These are phyloP conservation scores for Stenchaetothrips biformis DNA, from an alignment of 2,888 invertebrate species.

Conservation along the genomic window DNA sequence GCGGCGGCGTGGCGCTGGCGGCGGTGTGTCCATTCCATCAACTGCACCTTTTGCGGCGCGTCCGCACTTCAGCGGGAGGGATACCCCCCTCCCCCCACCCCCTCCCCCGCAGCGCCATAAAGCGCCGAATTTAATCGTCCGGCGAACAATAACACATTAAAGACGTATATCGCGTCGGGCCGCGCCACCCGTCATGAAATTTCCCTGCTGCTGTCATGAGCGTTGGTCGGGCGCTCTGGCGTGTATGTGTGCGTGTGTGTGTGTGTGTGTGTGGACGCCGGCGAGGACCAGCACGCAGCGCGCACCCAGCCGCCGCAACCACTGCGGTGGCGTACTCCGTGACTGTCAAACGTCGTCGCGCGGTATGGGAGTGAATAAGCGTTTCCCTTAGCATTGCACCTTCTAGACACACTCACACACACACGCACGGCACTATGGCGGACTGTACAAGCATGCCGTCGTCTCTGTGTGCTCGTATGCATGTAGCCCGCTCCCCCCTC, in stretches of 20 bases:
- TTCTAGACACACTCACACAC: too few relatives aligned
- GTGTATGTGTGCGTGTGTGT: too few relatives aligned
- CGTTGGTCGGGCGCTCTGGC: too few relatives aligned
- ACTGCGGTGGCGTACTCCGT: too few relatives aligned
- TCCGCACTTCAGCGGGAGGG: not conserved
- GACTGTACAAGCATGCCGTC: not conserved
- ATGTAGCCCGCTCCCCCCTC: not conserved
- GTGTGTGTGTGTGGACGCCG: too few relatives aligned
- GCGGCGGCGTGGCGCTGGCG: not conserved
- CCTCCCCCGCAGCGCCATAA: not conserved
- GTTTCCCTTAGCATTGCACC: too few relatives aligned
- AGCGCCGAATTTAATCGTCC: constrained; percentile 14
- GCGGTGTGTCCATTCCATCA: constrained; percentile 11
- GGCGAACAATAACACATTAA: not conserved
- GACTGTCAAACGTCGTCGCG: too few relatives aligned
- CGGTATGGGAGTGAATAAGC: too few relatives aligned
- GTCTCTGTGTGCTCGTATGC: not conserved
- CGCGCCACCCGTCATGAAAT: not conserved
- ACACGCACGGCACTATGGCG: too few relatives aligned
- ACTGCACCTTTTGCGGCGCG: constrained; percentile 10
- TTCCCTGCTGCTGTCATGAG: not conserved
- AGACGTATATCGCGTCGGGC: not conserved
- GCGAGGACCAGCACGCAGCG: too few relatives aligned
- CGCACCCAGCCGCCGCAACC: too few relatives aligned
- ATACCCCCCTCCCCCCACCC: not conserved